Conservation (phyloP, 2,113 vertebrate species). For the Xenopus borealis region DNA sequence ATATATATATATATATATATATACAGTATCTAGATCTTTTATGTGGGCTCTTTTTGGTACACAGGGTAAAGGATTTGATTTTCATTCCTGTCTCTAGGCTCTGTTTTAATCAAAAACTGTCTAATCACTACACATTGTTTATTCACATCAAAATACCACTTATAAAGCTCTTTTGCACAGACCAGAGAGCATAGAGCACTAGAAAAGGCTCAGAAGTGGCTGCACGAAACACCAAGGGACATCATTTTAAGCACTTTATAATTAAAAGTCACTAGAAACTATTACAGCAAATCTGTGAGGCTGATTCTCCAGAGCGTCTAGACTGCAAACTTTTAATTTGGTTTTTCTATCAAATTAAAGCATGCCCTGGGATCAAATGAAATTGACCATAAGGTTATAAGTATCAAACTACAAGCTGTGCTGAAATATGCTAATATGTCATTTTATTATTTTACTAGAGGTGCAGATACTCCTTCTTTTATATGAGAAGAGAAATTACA, state of each 20-base stretch:
- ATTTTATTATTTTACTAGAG: slow-evolving; percentile 29
- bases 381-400: slow-evolving; percentile 37
- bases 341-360: slow-evolving; percentile 15
- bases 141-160: background rate
- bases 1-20: no score
- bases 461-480: background rate
- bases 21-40: no score
- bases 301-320: slow-evolving; percentile 1
- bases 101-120: background rate
- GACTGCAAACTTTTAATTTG: slow-evolving; percentile 29
- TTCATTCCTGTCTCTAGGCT: background rate
- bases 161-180: background rate
- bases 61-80: no score
- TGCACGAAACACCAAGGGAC: background rate
- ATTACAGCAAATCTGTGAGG: background rate
- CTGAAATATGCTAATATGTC: slow-evolving; percentile 23
- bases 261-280: slow-evolving; percentile 15
- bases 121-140: background rate
- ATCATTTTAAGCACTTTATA: background rate
- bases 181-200: background rate
- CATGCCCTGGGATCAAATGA: slow-evolving; percentile 24
- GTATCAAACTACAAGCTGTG: slow-evolving; percentile 37
- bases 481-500: slow-evolving; percentile 1
- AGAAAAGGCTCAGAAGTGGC: background rate
- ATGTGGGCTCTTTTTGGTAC: no score